Base-by-base conservation (phyloP, 1,140 invertebrate species). In the Artemia franciscana region DNA sequence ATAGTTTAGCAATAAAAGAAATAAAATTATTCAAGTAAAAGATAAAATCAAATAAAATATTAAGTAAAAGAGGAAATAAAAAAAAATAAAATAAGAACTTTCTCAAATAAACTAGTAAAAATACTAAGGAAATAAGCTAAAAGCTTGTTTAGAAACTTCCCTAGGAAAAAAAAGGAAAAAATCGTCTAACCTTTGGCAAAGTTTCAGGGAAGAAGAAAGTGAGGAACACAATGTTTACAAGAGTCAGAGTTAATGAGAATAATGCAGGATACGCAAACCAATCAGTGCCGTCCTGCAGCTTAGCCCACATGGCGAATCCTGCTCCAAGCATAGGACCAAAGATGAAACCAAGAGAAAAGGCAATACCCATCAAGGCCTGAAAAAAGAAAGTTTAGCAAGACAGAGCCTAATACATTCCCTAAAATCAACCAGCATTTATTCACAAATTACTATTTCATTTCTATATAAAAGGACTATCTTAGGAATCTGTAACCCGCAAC, bases 341-440 rank as follows among this genome's bases (percentile, higher is more conserved):
- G 65, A 97, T 88, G 74, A 99, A 99, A 15, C 92, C 94, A 62
- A 98, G 74, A 0, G 93, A 97, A 76, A 98, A 99, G 4, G 94
- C 91, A 68, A 96, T 84, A 15, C 95, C 95, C 64, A 98, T 85
- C 26, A 97, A 73, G 18, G 95, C 94, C 89, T 92, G 74, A 67
- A 81, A 80, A 71, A 66, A 69, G 70, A 63, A 67, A n/a, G n/a
- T n/a, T n/a, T n/a, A n/a, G n/a, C n/a, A n/a, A n/a, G n/a, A n/a
- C n/a, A n/a, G n/a, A n/a, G n/a, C n/a, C n/a, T n/a, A n/a, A n/a
- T n/a, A n/a, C n/a, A n/a, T n/a, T n/a, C n/a, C n/a, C n/a, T n/a
- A n/a, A n/a, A n/a, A n/a, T n/a, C n/a, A n/a, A n/a, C n/a, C n/a
- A n/a, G n/a, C n/a, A n/a, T n/a, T n/a, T n/a, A n/a, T n/a, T n/a